Conservation (phyloP, 2,888 invertebrate genomes). For the Folsomia candida region DNA sequence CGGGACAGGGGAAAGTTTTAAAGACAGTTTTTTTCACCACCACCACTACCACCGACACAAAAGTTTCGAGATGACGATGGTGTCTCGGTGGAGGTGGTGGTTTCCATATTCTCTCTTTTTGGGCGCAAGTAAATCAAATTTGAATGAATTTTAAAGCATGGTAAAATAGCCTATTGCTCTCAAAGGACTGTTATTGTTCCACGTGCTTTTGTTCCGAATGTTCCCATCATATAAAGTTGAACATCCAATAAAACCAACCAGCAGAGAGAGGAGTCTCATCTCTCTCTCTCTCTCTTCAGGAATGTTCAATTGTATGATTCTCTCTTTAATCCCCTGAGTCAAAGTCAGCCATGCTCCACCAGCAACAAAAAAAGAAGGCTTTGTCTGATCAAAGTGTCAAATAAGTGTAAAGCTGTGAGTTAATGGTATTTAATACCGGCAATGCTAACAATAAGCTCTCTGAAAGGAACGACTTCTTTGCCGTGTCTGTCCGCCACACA, state of each 20-base stretch:
- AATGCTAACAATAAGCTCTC: too few species aligned
- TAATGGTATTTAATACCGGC: too few species aligned
- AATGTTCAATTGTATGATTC: not conserved
- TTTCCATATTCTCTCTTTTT: not conserved
- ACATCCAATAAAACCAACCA: not conserved
- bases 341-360: not conserved
- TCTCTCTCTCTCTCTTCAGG: not conserved
- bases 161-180: constrained; percentile 1
- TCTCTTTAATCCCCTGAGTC: not conserved
- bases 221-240: not conserved
- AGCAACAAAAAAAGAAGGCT: not conserved
- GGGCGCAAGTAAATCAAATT: not conserved
- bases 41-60: too few species aligned
- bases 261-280: too few species aligned
- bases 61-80: not conserved
- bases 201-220: not conserved
- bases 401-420: not conserved
- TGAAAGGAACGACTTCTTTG: too few species aligned
- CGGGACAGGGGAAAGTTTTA: too few species aligned
- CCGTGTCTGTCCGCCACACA: too few species aligned
- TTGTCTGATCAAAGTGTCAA: not conserved
- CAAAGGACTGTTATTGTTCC: not conserved
- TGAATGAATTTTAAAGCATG: not conserved
- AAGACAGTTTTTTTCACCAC: too few species aligned
- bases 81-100: not conserved